phyloP scores from a whole-genome alignment of 2,888 invertebrate species.

The Bombylius discolor region DNA sequence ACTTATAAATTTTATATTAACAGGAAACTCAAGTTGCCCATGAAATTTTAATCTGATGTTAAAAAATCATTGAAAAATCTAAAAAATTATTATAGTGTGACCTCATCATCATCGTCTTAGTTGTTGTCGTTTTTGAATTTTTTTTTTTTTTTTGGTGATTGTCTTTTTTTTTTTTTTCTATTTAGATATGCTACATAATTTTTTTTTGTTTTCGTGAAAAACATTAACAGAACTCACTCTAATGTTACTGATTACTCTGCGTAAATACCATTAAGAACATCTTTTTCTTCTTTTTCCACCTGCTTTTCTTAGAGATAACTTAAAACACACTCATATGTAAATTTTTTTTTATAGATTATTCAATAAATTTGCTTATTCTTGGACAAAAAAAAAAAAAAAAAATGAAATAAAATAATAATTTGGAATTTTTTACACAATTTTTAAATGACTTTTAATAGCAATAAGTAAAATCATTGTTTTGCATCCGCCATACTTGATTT shows the following conservation, averaged over 20 bases:
- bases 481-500: background rate
- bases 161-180: conserved; percentile 1
- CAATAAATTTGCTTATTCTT: background rate
- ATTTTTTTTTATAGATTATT: too few species aligned
- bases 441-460: background rate
- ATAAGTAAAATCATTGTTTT: background rate
- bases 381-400: background rate
- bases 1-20: background rate
- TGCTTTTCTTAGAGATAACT: too few species aligned
- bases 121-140: background rate
- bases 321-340: too few species aligned
- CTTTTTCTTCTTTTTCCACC: too few species aligned
- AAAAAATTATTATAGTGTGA: background rate
- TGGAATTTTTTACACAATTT: too few species aligned
- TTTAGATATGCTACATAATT: conserved; percentile 9
- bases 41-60: conserved; percentile 10
- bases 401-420: background rate
- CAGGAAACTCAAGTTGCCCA: conserved; percentile 13
- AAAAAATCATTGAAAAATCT: conserved; percentile 6
- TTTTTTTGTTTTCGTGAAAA: background rate
- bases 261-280: too few species aligned
- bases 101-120: background rate
- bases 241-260: conserved; percentile 11
- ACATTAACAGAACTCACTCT: conserved; percentile 6
- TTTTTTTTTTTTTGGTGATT: background rate